Evolutionary conservation across 2,113 vertebrate genomes (phyloP), one percentile per base, ranked within the genome.

Genomic region (Sinocyclocheilus anshuiensis): DNA sequence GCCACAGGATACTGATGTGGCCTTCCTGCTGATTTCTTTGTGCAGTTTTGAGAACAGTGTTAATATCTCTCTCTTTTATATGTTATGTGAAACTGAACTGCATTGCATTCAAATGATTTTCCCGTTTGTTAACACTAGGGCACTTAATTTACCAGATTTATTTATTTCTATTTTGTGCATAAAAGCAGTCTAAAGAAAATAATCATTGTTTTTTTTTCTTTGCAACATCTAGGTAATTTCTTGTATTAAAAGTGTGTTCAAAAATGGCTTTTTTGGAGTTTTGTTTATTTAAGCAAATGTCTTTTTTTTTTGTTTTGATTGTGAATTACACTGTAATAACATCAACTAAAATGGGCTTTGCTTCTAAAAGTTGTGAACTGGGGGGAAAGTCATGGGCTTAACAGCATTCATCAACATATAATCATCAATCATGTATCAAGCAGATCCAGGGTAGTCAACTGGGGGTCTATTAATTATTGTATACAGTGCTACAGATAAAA

Each of bases 81-180:
- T 48, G 33, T 20, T 53, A 18, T 29, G 72, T 80, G 33, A 82
- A 74, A 59, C 87, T 80, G 63, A 65, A 29, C 78, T 77, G 26
- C 24, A 65, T 29, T 77, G 26, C 24, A 74, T 45, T 63, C 7
- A 39, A 29, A 82, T 3, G 12, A 45, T 29, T 15, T 77, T 1
- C 20, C 26, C 20, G 22, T 72, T 63, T 50, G 78, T 77, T 42
- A 69, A 83, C 75, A 75, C 87, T 59, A 84, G 61, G 81, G 87
- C 87, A 86, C 87, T 88, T 86, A 77, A 57, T 86, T 84, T 61
- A 86, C 42, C 16, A 59, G 59, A 65, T 87, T 77, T 89, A 89
- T 89, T 89, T 86, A 89, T 88, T 86, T 89, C 45, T 81, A 65
- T 72, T 45, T 77, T 89, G 89, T 88, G 84, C 22, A 89, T 86